Percentiles rank a stretch among this genome's conserved stretches.
These are phyloP conservation scores for Neogale vison DNA, from an alignment of 2,113 vertebrate species.

Conservation along the genomic window DNA sequence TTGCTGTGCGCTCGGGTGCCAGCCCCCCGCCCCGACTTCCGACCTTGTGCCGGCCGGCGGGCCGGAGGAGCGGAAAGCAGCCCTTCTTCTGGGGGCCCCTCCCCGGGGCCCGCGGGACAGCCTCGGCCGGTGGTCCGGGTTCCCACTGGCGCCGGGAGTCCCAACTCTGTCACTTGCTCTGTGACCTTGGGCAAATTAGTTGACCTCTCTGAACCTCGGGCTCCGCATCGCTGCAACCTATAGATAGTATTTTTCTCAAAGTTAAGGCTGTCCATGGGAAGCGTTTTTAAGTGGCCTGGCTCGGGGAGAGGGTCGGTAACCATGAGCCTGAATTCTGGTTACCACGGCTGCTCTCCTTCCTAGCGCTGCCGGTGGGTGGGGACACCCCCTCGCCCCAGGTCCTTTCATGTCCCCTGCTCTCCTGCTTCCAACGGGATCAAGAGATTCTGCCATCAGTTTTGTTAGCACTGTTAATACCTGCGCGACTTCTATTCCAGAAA, in stretches of 20 bases:
- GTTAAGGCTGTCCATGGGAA: background rate
- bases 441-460: background rate
- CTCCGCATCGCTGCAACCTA: background rate
- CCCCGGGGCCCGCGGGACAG: background rate
- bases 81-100: background rate
- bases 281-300: background rate
- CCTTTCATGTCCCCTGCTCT: background rate
- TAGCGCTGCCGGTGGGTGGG: background rate
- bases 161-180: background rate
- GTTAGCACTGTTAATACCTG: background rate
- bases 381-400: background rate
- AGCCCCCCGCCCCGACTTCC: background rate
- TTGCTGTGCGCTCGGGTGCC: background rate
- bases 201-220: background rate
- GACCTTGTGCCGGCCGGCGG: background rate
- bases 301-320: too few relatives aligned
- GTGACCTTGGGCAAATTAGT: conserved; percentile 64
- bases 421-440: background rate
- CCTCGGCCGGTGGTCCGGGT: fast-evolving
- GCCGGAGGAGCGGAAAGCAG: background rate
- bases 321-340: background rate
- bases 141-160: background rate
- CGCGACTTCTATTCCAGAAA: background rate
- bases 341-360: background rate
- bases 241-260: background rate